Base-by-base conservation (phyloP, 2,888 invertebrate genomes). In the Tinea trinotella region DNA sequence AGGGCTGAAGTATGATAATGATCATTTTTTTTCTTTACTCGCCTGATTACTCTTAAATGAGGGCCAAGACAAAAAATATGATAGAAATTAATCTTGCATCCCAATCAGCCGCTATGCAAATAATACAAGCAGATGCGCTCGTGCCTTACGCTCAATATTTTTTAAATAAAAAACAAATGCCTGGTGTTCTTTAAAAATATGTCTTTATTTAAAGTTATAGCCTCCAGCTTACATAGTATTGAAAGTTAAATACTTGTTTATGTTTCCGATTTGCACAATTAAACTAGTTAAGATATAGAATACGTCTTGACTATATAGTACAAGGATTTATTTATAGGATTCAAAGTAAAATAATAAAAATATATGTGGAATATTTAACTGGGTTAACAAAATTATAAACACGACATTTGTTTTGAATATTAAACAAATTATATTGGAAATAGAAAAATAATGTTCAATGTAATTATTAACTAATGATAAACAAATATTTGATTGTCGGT, bases 1-100 rank as follows among this genome's bases (percentile, higher is more conserved):
- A 84, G 85, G 85, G 85, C 84, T 84, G 79, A 82, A 83, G 74
- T 72, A 77, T 75, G 82, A 75, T 85, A 83, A 84, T 82, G 74
- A 83, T 77, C 75, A 66, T 74, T 82, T 81, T 79, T n/a, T 79
- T 78, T 74, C 68, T 70, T 68, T 66, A 63, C 64, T 65, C 74
- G 77, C 76, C 68, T 78, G 85, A 85, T 85, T 80, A 77, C 81
- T 67, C 74, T 73, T 76, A 81, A 84, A 85, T 82, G 78, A 74
- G 76, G 78, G 66, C 68, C 67, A 74, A 83, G 78, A 80, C 79
- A 85, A 84, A 85, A 83, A 82, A 80, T 81, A 82, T 81, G 75
- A 72, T 71, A 68, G 70, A 74, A 71, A 83, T 84, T 84, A 83
- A 84, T 84, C 84, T 81, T 73, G 66, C 66, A 66, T 71, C 69